Evolutionary conservation across 1,140 invertebrate genomes (phyloP), one percentile per base, ranked within the genome.

Genomic region (Macrosteles quadrilineatus): DNA sequence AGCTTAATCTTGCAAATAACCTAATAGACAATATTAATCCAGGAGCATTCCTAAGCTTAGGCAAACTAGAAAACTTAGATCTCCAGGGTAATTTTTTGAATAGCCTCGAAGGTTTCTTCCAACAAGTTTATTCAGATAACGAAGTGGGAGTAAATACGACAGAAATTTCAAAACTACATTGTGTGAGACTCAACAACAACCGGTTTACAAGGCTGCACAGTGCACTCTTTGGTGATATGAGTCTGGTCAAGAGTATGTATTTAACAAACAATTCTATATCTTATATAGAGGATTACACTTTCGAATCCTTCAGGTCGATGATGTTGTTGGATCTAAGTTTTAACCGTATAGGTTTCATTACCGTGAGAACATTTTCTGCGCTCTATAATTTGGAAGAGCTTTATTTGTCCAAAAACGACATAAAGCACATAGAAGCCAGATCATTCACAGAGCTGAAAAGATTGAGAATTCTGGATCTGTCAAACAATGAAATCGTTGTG

Each of bases 1-100:
- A 95, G 79, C 80, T 96, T 23, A 91, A 95, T 81, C 81, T 96
- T 27, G 91, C 96, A 76, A 92, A 94, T 78, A 96, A 96, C 81
- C 79, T 85, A 9, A 92, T 96, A 68, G 86, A 87, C 32, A 85
- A 85, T n/a, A 93, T 96, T 73, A 91, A 94, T 72, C 86, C 88
- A 2, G 92, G 93, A 55, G 90, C 94, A 0, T 88, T 98, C 71
- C 86, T 88, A 27, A 92, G 88, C 0, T 80, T 97, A 43, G 86
- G 85, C 73, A 91, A 87, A 75, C 83, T 98, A 19, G 91, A 95
- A 75, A 91, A 95, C 76, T 87, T 96, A 45, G 94, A 95, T 82
- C 82, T 96, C 23, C 92, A 94, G 76, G 88, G 90, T 17, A 96
- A 96, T 80, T 82, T 85, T 36, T 79, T 96, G 32, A 84, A 87